Conservation (phyloP, 2,888 invertebrate species). For the Halocaridina rubra region DNA sequence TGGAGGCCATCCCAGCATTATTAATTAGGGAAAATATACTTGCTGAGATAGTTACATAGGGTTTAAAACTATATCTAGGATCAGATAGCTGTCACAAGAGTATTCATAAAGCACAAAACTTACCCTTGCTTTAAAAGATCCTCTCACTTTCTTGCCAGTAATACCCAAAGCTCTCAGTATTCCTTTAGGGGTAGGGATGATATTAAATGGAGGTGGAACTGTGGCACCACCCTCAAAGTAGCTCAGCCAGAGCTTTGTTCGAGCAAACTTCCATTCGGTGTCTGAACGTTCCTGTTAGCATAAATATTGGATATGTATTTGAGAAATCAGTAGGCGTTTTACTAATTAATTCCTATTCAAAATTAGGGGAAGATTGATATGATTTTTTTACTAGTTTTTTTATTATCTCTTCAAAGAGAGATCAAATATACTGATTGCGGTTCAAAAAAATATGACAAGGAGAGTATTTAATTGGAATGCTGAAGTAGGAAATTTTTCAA, state of each 20-base stretch:
- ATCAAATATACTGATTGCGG: too few relatives aligned
- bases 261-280: constrained; percentile 96
- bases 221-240: constrained; percentile 94
- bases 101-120: too few relatives aligned
- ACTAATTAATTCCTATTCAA: too few relatives aligned
- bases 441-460: background rate
- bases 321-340: background rate
- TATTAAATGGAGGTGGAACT: constrained; percentile 93
- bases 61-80: too few relatives aligned
- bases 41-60: too few relatives aligned
- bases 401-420: too few relatives aligned
- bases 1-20: too few relatives aligned
- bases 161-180: constrained; percentile 46
- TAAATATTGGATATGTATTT: background rate
- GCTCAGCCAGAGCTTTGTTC: constrained; percentile 94
- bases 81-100: too few relatives aligned
- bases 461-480: background rate
- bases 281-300: constrained; percentile 88
- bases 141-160: constrained; percentile 1
- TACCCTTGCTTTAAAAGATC: constrained; percentile 57
- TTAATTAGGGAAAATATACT: too few relatives aligned
- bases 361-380: too few relatives aligned
- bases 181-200: constrained; percentile 77
- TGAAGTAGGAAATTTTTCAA: too few relatives aligned
- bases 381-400: too few relatives aligned